Evolutionary conservation across 2,888 invertebrate genomes (phyloP), one percentile per base, ranked within the genome.

Genomic region (Eupeodes latifasciatus): DNA sequence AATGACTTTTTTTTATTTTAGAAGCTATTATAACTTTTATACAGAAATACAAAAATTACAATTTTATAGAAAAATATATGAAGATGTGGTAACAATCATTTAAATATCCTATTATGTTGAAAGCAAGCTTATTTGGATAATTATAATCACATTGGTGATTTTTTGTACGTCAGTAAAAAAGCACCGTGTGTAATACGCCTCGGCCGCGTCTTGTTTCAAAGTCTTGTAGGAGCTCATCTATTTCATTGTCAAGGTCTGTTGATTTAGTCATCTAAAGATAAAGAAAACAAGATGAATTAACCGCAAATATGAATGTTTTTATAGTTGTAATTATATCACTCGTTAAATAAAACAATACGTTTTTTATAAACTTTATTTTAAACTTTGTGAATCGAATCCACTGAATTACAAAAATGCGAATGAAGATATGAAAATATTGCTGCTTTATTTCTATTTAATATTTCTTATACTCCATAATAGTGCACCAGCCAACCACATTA

Each of bases 201-300:
- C 98, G 95, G 91, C 96, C 95, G 92, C 96, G 96, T 93, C 97
- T 97, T 72, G 96, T 95, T 94, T 99, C 99, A 94, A 99, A 99
- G 90, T 98, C 97, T 92, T 98, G 98, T 78, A 99, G 94, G 77
- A 99, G 95, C 94, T 99, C 98, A 94, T 99, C 99, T 91, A 99
- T 98, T 92, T 99, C 99, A 94, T 99, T 98, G 93, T 99, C 99
- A 92, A 99, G 94, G 93, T 99, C 99, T 84, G 97, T 97, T 91
- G 97, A 97, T 92, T 97, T 96, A 16, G 97, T 96, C 94, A 99
- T 95, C 92, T 92, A 90, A 64, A 90, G 7, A 34, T 34, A 1
- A 12, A 27, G 2, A 51, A 51, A 51, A 51, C n/a, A 51, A 51
- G 2, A 51, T n/a, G 4, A 12, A 12, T 47, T 12, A 47, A 27